Evolutionary conservation across 2,888 invertebrate genomes (phyloP), one percentile per base, ranked within the genome.

Genomic region (Philaethria dido): DNA sequence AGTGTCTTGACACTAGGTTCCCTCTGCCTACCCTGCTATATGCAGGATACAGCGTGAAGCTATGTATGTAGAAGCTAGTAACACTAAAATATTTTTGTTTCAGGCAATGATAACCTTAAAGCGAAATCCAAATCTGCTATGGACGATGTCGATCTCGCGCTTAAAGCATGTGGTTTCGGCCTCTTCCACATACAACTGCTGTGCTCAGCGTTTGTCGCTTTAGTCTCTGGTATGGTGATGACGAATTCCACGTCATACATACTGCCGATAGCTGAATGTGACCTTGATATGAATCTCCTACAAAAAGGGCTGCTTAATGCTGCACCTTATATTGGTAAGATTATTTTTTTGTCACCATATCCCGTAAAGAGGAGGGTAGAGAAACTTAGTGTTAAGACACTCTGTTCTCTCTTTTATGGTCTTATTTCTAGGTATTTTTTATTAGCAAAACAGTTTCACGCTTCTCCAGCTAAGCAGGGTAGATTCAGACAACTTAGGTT

Each of bases 181-280:
- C 64, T 75, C 63, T 89, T 88, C 62, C 87, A 89, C 62, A 66
- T 86, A 0, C 80, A 78, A 14, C 69, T 88, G 55, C 70, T 88
- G 1, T 69, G 73, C 0, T 76, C 82, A 0, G 67, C 80, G 0
- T 81, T 88, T 33, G 60, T 84, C 0, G 86, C 83, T 0, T 70
- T 76, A 25, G 72, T 81, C 0, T 77, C 82, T 11, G 80, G 80
- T 6, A 75, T 82, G 0, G 66, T 83, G 0, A 82, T 87, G 0
- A 82, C 82, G 0, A 78, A 76, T 29, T 79, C 39, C 4, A 57
- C 57, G 0, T 57, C 89, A 0, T 89, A 81, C 36, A 69, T 89
- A 1, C 73, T 88, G 20, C 85, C 88, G 0, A 77, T 75, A 2
- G 88, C 88, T 0, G 88, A 89, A 70, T 89, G 89, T 33, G 88